A percentile compares a stretch with the other conserved stretches of the same genome.
These are phyloP conservation scores for Halcyon chelicuti DNA, from an alignment of 2,797 vertebrate species.

Conservation along the genomic window DNA sequence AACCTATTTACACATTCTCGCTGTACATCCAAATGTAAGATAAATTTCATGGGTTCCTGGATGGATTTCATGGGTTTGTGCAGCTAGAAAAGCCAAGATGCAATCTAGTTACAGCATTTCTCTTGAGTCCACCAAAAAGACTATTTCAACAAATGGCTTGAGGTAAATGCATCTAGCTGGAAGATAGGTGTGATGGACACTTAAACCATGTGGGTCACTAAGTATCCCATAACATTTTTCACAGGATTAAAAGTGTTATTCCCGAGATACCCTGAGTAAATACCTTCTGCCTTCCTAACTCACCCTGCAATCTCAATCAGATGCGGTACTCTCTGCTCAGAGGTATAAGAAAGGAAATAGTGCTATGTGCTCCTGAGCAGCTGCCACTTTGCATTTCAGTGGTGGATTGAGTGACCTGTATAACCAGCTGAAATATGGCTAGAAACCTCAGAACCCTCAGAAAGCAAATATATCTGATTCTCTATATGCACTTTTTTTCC, in stretches of 20 bases:
- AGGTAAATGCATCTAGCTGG: background rate
- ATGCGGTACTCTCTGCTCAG: background rate
- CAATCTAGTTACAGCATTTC: background rate
- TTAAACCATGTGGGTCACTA: background rate
- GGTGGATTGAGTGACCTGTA: background rate
- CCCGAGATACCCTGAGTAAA: background rate
- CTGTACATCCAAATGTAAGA: background rate
- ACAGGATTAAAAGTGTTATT: slow-evolving; percentile 4
- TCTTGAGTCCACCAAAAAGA: background rate
- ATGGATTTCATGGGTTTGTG: background rate
- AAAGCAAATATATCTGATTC: background rate
- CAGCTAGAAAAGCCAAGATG: background rate
- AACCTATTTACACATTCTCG: background rate
- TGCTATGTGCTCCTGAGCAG: background rate
- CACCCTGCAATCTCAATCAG: background rate
- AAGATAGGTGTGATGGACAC: background rate
- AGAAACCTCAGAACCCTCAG: background rate
- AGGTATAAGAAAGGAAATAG: background rate
- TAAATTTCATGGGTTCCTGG: background rate
- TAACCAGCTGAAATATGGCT: background rate
- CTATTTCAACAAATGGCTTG: background rate
- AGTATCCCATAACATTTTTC: background rate
- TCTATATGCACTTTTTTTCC: background rate
- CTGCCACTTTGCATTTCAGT: background rate
- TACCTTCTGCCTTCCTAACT: background rate